These are phyloP conservation scores for Trissolcus brochymenae DNA, from an alignment of 2,888 invertebrate genomes.

Conservation along the genomic window DNA sequence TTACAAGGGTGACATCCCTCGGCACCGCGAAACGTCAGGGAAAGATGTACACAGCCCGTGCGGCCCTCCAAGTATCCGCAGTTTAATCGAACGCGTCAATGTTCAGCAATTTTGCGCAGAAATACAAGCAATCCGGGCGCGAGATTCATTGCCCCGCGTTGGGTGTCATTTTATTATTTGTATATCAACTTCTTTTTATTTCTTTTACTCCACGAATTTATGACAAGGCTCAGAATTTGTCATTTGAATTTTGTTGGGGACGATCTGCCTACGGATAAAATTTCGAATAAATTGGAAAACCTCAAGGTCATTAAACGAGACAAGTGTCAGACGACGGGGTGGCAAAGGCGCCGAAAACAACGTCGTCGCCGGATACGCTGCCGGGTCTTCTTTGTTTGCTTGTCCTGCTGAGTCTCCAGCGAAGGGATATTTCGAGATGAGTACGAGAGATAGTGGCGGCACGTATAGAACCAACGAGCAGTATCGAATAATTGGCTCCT, in stretches of 20 bases:
- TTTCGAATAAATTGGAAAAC: conserved; percentile 40
- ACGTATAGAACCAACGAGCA: conserved; percentile 68
- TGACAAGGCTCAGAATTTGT: not conserved
- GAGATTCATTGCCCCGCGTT: conserved; percentile 24
- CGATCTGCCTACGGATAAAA: conserved; percentile 7
- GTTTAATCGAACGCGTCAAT: conserved; percentile 41
- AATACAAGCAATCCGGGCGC: conserved; percentile 36
- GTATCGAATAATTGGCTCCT: conserved; percentile 77
- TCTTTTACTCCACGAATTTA: conserved; percentile 4
- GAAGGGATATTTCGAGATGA: conserved; percentile 69
- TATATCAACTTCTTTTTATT: too few relatives aligned
- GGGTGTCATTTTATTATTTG: not conserved
- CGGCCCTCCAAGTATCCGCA: conserved; percentile 26
- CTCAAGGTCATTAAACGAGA: conserved; percentile 12
- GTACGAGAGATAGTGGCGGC: conserved; percentile 71
- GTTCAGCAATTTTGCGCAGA: conserved; percentile 35
- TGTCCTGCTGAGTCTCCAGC: conserved; percentile 47
- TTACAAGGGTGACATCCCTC: conserved; percentile 76
- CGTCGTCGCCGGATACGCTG: conserved; percentile 8
- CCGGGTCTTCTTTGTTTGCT: conserved; percentile 48
- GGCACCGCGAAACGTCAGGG: conserved; percentile 65
- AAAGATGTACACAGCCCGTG: conserved; percentile 14
- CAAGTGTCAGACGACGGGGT: conserved; percentile 21
- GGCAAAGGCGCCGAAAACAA: conserved; percentile 24
- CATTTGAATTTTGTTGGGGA: too few relatives aligned